Base-by-base conservation (phyloP, 2,888 invertebrate genomes). In the Lepeophtheirus nordmannii region DNA sequence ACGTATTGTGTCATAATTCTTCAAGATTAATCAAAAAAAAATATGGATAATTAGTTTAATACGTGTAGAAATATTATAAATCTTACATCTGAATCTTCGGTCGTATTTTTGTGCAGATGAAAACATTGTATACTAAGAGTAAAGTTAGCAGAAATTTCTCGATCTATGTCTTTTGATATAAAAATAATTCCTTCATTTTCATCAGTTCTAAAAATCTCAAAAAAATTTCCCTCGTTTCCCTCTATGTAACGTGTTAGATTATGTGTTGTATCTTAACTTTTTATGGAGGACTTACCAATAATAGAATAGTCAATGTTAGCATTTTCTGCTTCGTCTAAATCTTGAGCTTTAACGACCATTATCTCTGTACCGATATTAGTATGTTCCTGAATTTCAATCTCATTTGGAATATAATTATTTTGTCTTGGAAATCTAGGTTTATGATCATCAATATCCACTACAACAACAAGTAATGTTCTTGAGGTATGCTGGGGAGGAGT, bases 381-480 rank as follows among this genome's bases (percentile, higher is more conserved):
- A 73, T 86, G 87, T 74, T 89, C 88, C 58, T 80, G 76, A 0
- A 85, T 76, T 0, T 76, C 75, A 73, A 87, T 77, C 17, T 82
- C 75, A 7, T 85, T 68, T 0, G 87, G 86, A 2, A 80, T 80
- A 66, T 82, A 71, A 69, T 60, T 60, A 30, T 40, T 75, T 68
- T 80, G 82, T 68, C 87, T 77, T 10, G 78, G 78, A 70, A 89
- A 87, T 68, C 82, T 80, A 0, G 88, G 87, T 69, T 82, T 82
- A 72, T 88, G 86, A 72, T 89, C 88, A 72, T 89, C 88, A 12
- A 86, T 82, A 71, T 89, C 88, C 2, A 82, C 78, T 0, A 87
- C 79, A 62, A 79, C 77, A 0, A 89, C 82, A 61, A 81, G 82
- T 0, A 87, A 78, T 0, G 86, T 82, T 63, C 85, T 78, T 0